A percentile compares a stretch with the other conserved stretches of the same genome.
These are phyloP conservation scores for Holothuria glaberrima DNA, from an alignment of 35 echinoderm and acorn worm species.

Conservation along the genomic window DNA sequence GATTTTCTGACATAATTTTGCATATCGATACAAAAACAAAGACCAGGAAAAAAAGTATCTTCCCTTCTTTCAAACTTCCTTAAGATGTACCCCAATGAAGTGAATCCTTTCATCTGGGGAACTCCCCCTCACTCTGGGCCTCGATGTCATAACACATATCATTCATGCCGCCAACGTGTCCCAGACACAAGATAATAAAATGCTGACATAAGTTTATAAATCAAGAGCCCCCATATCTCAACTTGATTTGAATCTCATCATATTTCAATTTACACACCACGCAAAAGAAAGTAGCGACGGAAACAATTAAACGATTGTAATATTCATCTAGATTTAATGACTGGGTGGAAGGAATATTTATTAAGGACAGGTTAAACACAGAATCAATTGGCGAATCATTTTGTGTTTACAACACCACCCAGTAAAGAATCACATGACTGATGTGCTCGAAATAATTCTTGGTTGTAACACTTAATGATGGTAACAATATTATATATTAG, in stretches of 20 bases:
- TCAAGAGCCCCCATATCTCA: constrained; percentile 26
- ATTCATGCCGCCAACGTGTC: constrained; percentile 39
- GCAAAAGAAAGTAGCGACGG: background rate
- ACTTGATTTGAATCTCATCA: too few species aligned
- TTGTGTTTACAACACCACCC: too few species aligned
- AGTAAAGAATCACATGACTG: too few species aligned
- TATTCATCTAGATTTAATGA: constrained; percentile 26
- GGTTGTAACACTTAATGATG: too few species aligned
- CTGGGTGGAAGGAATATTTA: constrained; percentile 19
- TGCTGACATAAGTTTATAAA: background rate
- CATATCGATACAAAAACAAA: too few species aligned
- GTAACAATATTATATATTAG: too few species aligned
- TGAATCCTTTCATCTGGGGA: background rate
- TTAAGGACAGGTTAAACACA: constrained; percentile 28
- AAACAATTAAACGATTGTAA: constrained; percentile 27
- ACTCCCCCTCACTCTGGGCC: constrained; percentile 22
- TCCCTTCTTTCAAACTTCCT: too few species aligned
- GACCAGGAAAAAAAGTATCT: too few species aligned
- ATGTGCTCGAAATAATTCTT: too few species aligned
- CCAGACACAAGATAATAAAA: constrained; percentile 46
- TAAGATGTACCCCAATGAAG: too few species aligned
- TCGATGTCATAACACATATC: constrained; percentile 46
- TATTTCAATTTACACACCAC: constrained; percentile 19
- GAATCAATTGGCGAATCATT: background rate
- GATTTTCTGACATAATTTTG: too few species aligned